These are phyloP conservation scores for Stenichneumon culpator DNA, from an alignment of 2,888 invertebrate genomes.

Conservation along the genomic window DNA sequence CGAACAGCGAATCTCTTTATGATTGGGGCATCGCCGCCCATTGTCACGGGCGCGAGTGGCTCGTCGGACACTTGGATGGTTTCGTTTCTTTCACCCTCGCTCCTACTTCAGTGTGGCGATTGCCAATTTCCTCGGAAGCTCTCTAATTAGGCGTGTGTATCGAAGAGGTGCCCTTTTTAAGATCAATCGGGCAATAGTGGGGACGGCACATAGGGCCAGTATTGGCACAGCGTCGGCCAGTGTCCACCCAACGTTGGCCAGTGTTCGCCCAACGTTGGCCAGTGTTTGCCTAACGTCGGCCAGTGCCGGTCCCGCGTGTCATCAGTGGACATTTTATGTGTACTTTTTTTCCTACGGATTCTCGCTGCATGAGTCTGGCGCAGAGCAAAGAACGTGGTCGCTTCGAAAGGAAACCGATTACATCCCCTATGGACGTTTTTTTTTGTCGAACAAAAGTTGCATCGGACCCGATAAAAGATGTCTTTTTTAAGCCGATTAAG, in stretches of 20 bases:
- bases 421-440: conserved; percentile 40
- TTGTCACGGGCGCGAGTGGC: conserved; percentile 70
- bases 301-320: background rate
- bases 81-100: conserved; percentile 23
- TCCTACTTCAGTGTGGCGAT: conserved; percentile 47
- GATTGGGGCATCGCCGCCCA: conserved; percentile 83
- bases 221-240: too few relatives aligned
- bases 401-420: conserved; percentile 29
- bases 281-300: background rate
- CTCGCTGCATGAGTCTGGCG: conserved; percentile 10
- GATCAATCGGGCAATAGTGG: background rate
- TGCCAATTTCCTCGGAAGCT: conserved; percentile 31
- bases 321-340: background rate
- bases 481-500: too few relatives aligned
- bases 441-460: conserved; percentile 45
- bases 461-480: too few relatives aligned
- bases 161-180: background rate
- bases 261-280: too few relatives aligned
- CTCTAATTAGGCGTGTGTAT: conserved; percentile 34
- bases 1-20: conserved; percentile 83
- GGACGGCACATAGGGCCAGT: too few relatives aligned
- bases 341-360: conserved; percentile 1
- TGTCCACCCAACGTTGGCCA: background rate
- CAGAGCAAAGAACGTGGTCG: conserved; percentile 7
- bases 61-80: conserved; percentile 18